A percentile compares a stretch with the other conserved stretches of the same genome.
These are phyloP conservation scores for Hafferia zeledoni DNA, from an alignment of 2,797 vertebrate genomes.

Conservation along the genomic window DNA sequence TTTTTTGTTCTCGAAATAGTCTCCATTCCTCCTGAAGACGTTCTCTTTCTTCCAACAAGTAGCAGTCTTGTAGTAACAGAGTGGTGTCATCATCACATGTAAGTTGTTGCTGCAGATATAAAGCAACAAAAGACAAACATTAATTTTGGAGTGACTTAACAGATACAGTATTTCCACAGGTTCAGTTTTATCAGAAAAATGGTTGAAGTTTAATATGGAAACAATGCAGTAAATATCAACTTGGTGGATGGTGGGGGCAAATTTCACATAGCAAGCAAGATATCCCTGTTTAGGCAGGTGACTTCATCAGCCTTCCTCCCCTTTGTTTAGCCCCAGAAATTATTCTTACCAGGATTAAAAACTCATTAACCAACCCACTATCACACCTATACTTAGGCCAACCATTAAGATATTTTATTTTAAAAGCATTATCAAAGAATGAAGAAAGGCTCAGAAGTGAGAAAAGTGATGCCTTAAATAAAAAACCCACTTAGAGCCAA, in stretches of 20 bases:
- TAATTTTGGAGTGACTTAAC: neutral
- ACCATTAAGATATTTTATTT: neutral
- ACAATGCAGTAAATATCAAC: neutral
- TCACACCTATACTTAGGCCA: neutral
- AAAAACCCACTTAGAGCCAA: neutral
- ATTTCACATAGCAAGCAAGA: neutral
- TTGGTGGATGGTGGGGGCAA: neutral
- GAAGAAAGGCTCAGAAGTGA: neutral
- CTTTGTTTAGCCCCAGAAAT: neutral
- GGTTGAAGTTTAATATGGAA: neutral
- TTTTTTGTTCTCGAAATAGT: conserved; percentile 89
- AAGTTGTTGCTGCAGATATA: conserved; percentile 85
- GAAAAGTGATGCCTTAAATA: neutral
- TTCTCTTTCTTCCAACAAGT: conserved; percentile 90
- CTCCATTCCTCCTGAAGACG: conserved; percentile 91
- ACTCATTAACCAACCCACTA: neutral
- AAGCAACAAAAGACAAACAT: neutral
- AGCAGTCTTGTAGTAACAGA: conserved; percentile 85
- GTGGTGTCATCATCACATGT: conserved; percentile 89
- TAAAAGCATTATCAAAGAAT: neutral
- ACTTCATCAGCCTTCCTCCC: neutral
- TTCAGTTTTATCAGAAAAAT: neutral
- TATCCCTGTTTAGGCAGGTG: neutral
- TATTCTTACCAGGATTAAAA: neutral
- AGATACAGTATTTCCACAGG: neutral